Evolutionary conservation across 2,888 invertebrate genomes (phyloP).

Genomic region (Sabatieria punctata): DNA sequence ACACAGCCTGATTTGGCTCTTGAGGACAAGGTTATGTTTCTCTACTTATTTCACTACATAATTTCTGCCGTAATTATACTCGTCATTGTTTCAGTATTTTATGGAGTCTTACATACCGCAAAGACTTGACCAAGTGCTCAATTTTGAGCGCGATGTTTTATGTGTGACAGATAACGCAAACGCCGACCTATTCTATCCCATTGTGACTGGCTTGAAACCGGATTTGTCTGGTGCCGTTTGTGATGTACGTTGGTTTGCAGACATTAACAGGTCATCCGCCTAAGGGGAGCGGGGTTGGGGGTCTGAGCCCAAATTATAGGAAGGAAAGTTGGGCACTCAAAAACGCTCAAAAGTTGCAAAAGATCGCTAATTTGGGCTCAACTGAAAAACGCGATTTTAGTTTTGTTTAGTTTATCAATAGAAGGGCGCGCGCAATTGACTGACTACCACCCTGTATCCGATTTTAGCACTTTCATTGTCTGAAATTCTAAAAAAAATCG

Average conservation of each 20-base stretch:
- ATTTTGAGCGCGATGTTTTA: conserved; percentile 52
- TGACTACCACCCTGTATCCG: too few relatives aligned
- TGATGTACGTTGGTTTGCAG: conserved; percentile 6
- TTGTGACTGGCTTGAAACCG: conserved; percentile 62
- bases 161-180: conserved; percentile 51
- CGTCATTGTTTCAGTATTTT: conserved; percentile 42
- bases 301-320: too few relatives aligned
- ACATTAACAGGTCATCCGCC: too few relatives aligned
- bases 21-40: conserved; percentile 51
- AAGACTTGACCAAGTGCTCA: conserved; percentile 61
- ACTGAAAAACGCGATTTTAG: too few relatives aligned
- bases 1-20: conserved; percentile 53
- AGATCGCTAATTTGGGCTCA: too few relatives aligned
- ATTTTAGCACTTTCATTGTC: too few relatives aligned
- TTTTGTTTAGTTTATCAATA: too few relatives aligned
- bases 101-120: conserved; percentile 83
- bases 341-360: too few relatives aligned
- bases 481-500: too few relatives aligned
- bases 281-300: too few relatives aligned
- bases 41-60: conserved; percentile 12
- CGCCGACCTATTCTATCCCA: conserved; percentile 59
- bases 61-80: background rate
- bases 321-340: too few relatives aligned
- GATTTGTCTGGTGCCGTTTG: conserved; percentile 54
- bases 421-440: conserved; percentile 1